phyloP scores from a whole-genome alignment of 2,797 vertebrate genomes.

The Acropternis orthonyx region DNA sequence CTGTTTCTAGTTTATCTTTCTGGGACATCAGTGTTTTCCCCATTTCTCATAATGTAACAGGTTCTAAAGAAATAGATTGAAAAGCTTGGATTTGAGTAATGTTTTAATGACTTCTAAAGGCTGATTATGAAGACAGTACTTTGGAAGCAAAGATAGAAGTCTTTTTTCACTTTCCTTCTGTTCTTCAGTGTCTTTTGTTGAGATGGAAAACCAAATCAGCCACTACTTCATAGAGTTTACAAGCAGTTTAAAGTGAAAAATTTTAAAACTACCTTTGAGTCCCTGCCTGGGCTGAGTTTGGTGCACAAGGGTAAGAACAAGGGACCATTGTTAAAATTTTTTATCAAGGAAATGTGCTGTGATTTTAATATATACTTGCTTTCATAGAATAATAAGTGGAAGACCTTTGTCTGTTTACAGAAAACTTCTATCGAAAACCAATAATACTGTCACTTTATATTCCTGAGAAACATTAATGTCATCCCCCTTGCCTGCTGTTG shows the following conservation, averaged over 20 bases:
- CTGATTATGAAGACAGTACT: background rate
- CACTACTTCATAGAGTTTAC: background rate
- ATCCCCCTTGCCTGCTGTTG: background rate
- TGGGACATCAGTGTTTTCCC: background rate
- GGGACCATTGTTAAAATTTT: background rate
- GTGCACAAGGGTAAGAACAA: background rate
- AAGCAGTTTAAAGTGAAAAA: background rate
- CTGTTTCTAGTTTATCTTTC: background rate
- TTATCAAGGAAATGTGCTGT: background rate
- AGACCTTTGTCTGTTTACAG: background rate
- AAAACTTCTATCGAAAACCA: background rate
- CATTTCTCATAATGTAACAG: background rate
- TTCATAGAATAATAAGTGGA: background rate
- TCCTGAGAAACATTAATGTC: background rate
- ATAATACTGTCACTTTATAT: background rate
- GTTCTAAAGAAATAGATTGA: background rate
- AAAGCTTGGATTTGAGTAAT: background rate
- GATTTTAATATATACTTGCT: background rate
- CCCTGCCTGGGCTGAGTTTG: background rate
- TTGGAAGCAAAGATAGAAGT: background rate
- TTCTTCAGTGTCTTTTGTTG: background rate
- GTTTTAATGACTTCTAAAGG: background rate
- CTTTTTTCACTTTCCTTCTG: background rate
- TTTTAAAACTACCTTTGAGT: background rate
- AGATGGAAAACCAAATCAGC: background rate